Conservation (phyloP, 2,113 vertebrate genomes). For the Pseudolaguvia tuberculata region DNA sequence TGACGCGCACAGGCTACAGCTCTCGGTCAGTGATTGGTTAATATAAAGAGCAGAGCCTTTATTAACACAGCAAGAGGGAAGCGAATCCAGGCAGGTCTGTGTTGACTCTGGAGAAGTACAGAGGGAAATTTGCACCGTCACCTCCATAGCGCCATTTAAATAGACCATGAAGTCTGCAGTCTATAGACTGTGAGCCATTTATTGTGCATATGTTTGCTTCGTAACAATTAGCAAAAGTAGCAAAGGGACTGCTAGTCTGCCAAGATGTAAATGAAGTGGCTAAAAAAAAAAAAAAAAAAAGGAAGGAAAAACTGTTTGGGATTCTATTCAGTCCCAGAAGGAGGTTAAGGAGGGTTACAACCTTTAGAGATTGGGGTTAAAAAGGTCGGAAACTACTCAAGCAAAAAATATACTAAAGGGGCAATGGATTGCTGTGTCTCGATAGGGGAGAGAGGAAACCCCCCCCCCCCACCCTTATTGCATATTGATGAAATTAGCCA, state of each 20-base stretch:
- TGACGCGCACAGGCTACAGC: slow-evolving; percentile 30
- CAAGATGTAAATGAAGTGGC: slow-evolving; percentile 27
- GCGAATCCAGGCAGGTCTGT: slow-evolving; percentile 32
- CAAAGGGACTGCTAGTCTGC: slow-evolving; percentile 2
- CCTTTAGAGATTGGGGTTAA: slow-evolving; percentile 31
- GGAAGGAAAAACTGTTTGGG: slow-evolving; percentile 37
- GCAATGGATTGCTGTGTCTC: background rate
- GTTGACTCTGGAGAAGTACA: slow-evolving; percentile 46
- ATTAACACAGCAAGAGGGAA: slow-evolving; percentile 31
- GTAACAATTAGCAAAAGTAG: slow-evolving; percentile 39
- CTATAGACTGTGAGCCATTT: slow-evolving; percentile 38
- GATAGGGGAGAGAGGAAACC: background rate
- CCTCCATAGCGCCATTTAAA: slow-evolving; percentile 47
- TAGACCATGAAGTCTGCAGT: slow-evolving; percentile 42
- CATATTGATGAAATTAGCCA: background rate
- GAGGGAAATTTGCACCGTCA: slow-evolving; percentile 42
- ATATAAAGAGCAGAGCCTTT: slow-evolving; percentile 42
- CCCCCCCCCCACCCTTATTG: too few species aligned
- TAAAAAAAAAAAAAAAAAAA: slow-evolving; percentile 26
- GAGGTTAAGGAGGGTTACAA: slow-evolving; percentile 32
- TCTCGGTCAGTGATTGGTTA: slow-evolving; percentile 34
- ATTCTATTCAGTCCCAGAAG: slow-evolving; percentile 25
- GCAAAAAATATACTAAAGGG: background rate
- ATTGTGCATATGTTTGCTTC: slow-evolving; percentile 13
- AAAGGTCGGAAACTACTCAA: slow-evolving; percentile 18